Conservation (phyloP, 2,113 vertebrate genomes). For the Pristiophorus japonicus region DNA sequence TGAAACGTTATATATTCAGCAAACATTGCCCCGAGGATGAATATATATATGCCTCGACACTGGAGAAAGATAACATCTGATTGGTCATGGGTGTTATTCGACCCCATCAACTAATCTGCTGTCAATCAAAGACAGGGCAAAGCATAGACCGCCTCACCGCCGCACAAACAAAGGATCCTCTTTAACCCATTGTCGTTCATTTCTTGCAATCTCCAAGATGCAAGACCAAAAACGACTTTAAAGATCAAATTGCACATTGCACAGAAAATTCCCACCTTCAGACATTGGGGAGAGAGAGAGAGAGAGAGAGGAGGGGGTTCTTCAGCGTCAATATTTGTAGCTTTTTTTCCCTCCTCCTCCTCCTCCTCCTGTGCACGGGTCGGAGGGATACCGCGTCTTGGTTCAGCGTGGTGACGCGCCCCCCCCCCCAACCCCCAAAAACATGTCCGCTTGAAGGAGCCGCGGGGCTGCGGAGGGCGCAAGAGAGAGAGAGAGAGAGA, state of each 20-base stretch:
- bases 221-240: not conserved
- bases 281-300: not conserved
- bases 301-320: not conserved
- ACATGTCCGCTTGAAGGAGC: not conserved
- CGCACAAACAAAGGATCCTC: slow-evolving; percentile 24
- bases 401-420: not conserved
- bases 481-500: no score
- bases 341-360: not conserved
- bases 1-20: not conserved
- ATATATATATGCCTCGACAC: not conserved
- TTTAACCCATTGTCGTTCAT: not conserved
- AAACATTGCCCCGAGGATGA: not conserved
- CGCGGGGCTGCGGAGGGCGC: not conserved
- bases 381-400: slow-evolving; percentile 11
- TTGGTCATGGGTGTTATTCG: slow-evolving; percentile 12
- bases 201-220: not conserved
- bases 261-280: not conserved
- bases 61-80: not conserved
- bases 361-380: not conserved
- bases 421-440: not conserved
- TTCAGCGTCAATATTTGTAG: not conserved
- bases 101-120: slow-evolving; percentile 35
- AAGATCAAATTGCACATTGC: not conserved
- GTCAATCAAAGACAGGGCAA: slow-evolving; percentile 42
- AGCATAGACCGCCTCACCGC: slow-evolving; percentile 38